Percentiles rank a stretch among this genome's conserved stretches.
These are phyloP conservation scores for Gymnodraco acuticeps DNA, from an alignment of 2,797 vertebrate species.

Conservation along the genomic window DNA sequence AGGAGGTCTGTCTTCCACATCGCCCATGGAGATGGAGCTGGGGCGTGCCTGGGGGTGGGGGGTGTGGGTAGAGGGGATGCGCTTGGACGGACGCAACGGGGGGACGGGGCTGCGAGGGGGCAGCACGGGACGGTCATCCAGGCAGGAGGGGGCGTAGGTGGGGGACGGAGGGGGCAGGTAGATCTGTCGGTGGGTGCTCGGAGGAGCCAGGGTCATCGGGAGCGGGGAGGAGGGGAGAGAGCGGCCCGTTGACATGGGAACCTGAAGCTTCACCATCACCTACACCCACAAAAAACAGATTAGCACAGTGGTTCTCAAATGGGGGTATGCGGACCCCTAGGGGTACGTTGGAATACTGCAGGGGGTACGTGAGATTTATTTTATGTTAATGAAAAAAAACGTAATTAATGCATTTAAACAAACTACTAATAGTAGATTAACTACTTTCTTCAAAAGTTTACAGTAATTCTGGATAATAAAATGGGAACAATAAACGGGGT, in stretches of 20 bases:
- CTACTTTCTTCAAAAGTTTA: no score
- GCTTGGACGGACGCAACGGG: conserved; percentile 87
- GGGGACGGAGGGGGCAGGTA: conserved; percentile 80
- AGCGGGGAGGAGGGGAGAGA: conserved; percentile 85
- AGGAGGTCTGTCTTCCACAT: conserved; percentile 88
- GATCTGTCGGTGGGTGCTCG: conserved; percentile 83
- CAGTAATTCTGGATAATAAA: no score
- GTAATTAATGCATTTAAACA: no score
- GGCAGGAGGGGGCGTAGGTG: conserved; percentile 75
- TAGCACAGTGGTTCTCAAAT: not conserved
- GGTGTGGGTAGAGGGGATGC: conserved; percentile 47
- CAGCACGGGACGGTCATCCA: conserved; percentile 90
- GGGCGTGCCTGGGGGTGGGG: conserved; percentile 66
- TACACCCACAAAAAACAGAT: conserved; percentile 32
- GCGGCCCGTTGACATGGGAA: conserved; percentile 85
- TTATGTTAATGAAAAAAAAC: no score
- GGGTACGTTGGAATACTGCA: no score
- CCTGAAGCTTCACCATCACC: conserved; percentile 93
- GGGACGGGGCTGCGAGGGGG: conserved; percentile 93
- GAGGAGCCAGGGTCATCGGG: conserved; percentile 78
- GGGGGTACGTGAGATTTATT: no score
- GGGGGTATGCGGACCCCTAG: no score
- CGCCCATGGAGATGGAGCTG: conserved; percentile 87
- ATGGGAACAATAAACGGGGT: no score
- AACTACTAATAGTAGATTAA: no score